Percentiles rank a stretch among this genome's conserved stretches.
phyloP scores from a whole-genome alignment of 2,113 vertebrate species.

The Arizona elegans region DNA sequence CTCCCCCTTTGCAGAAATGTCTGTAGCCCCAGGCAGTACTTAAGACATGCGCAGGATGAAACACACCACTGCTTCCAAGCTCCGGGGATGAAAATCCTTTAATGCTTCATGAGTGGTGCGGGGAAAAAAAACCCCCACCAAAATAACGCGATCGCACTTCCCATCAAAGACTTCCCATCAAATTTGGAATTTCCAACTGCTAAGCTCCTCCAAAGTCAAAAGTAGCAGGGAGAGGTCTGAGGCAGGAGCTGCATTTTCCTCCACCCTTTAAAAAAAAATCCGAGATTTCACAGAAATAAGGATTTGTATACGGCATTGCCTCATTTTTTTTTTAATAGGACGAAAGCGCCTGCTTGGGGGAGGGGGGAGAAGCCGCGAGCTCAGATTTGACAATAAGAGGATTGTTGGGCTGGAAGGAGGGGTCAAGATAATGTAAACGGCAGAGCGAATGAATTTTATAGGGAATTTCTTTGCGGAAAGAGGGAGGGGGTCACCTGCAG shows the following conservation, averaged over 20 bases:
- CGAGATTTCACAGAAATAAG: not conserved
- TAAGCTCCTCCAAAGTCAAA: not conserved
- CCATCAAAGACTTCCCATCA: not conserved
- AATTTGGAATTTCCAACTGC: not conserved
- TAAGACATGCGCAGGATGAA: not conserved
- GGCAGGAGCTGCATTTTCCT: not conserved
- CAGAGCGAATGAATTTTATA: not conserved
- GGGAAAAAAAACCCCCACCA: not conserved
- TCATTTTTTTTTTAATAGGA: not conserved
- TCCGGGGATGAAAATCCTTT: not conserved
- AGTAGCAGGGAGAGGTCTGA: not conserved
- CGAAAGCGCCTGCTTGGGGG: not conserved
- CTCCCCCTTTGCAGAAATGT: not conserved
- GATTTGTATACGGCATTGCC: not conserved
- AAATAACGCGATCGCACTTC: not conserved
- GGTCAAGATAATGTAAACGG: not conserved
- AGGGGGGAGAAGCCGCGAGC: not conserved
- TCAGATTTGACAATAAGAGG: not conserved
- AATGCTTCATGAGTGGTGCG: not conserved
- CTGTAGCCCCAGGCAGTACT: not conserved
- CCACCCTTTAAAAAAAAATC: not conserved
- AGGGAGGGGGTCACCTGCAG: not conserved
- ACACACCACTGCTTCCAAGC: not conserved
- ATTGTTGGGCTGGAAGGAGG: not conserved
- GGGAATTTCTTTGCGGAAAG: not conserved